Percentiles rank a stretch among this genome's conserved stretches.
phyloP scores from a whole-genome alignment of 2,888 invertebrate species.

The Acleris cristana region DNA sequence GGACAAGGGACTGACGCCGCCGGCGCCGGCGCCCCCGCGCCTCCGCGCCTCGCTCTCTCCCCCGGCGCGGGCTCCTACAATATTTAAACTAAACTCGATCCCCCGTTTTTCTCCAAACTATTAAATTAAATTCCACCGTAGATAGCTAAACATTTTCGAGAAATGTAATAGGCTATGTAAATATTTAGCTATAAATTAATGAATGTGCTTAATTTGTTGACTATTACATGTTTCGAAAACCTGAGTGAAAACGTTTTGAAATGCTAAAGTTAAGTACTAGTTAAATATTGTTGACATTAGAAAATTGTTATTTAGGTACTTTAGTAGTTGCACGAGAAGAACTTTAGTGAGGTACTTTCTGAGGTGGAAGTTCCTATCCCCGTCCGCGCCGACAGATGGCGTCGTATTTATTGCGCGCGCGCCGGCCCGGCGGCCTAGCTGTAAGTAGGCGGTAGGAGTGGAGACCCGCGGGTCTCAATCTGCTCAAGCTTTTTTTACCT shows the following conservation, averaged over 20 bases:
- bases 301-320: conserved; percentile 36
- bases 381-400: conserved; percentile 7
- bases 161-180: conserved; percentile 16
- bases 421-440: conserved; percentile 25
- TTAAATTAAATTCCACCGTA: conserved; percentile 23
- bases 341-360: conserved; percentile 10
- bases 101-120: conserved; percentile 29
- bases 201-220: conserved; percentile 22
- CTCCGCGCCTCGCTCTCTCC: conserved; percentile 27
- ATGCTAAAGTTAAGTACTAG: neutral
- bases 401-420: conserved; percentile 29
- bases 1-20: conserved; percentile 34
- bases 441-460: conserved; percentile 21
- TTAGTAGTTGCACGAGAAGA: conserved; percentile 28
- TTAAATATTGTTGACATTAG: conserved; percentile 11
- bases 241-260: neutral
- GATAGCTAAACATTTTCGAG: conserved; percentile 10
- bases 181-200: conserved; percentile 29
- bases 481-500: conserved; percentile 76
- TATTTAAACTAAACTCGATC: conserved; percentile 14
- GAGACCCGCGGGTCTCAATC: conserved; percentile 31
- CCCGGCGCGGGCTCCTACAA: conserved; percentile 20
- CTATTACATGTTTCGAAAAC: conserved; percentile 24
- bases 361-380: conserved; percentile 19
- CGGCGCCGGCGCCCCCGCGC: conserved; percentile 25